Percentiles rank a stretch among this genome's conserved stretches.
Conservation (phyloP, 1,140 invertebrate species). For the Cydia splendana region DNA sequence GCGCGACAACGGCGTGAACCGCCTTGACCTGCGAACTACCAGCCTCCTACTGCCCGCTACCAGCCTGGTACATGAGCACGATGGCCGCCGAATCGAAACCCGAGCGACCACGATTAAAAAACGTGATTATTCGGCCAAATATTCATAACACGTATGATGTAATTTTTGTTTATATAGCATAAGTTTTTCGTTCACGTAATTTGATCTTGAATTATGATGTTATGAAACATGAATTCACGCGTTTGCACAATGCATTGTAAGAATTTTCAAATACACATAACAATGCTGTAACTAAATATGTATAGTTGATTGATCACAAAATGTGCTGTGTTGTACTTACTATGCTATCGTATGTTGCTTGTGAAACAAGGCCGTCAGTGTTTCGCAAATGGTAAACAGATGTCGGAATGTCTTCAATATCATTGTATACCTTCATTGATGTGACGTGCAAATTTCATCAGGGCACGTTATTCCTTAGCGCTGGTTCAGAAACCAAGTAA, state of each 20-base stretch:
- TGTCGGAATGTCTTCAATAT: slow-evolving; percentile 35
- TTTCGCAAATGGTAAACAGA: slow-evolving; percentile 43
- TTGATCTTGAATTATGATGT: slow-evolving; percentile 31
- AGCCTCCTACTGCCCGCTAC: slow-evolving; percentile 58
- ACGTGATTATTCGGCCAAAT: slow-evolving; percentile 17
- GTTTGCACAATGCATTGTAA: slow-evolving; percentile 23
- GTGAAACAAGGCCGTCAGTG: slow-evolving; percentile 41
- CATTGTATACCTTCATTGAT: neutral
- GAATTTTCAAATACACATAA: slow-evolving; percentile 5
- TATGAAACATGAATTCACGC: slow-evolving; percentile 16
- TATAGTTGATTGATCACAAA: slow-evolving; percentile 42
- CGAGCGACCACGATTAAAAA: slow-evolving; percentile 23
- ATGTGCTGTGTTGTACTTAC: slow-evolving; percentile 37
- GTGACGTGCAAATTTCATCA: neutral
- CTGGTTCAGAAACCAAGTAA: neutral
- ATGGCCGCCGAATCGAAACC: slow-evolving; percentile 33
- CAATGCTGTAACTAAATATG: slow-evolving; percentile 7
- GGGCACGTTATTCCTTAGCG: neutral
- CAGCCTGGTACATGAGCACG: slow-evolving; percentile 54
- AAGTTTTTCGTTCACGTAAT: slow-evolving; percentile 29
- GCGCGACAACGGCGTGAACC: slow-evolving; percentile 50
- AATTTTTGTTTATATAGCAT: slow-evolving; percentile 15
- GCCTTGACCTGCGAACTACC: slow-evolving; percentile 65
- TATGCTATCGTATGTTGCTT: slow-evolving; percentile 40
- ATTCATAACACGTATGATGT: slow-evolving; percentile 15